Evolutionary conservation across 2,888 invertebrate genomes (phyloP).

Genomic region (Hypomecis punctinalis): DNA sequence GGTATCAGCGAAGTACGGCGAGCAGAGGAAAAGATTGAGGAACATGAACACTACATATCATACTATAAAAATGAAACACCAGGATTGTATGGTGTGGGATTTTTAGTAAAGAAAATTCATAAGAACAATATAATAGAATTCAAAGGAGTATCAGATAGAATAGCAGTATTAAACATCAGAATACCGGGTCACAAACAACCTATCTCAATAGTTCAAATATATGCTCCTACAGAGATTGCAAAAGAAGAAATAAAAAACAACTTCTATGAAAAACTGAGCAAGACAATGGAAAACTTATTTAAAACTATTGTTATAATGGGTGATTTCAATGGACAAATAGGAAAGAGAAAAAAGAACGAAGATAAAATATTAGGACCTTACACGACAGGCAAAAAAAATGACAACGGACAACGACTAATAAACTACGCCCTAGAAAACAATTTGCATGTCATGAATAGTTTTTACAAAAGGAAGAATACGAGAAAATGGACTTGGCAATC

Average conservation of each 20-base stretch:
- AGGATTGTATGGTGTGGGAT: slow-evolving; percentile 30
- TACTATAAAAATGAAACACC: slow-evolving; percentile 27
- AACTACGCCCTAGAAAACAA: slow-evolving; percentile 33
- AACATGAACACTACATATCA: slow-evolving; percentile 25
- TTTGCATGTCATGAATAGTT: slow-evolving; percentile 39
- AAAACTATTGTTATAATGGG: slow-evolving; percentile 37
- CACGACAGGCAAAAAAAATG: slow-evolving; percentile 34
- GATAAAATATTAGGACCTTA: slow-evolving; percentile 31
- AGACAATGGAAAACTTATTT: slow-evolving; percentile 12
- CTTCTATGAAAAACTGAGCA: slow-evolving; percentile 17
- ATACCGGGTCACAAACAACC: slow-evolving; percentile 24
- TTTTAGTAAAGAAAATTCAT: slow-evolving; percentile 25
- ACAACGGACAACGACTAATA: slow-evolving; percentile 42
- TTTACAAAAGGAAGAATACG: slow-evolving; percentile 31
- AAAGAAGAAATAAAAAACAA: slow-evolving; percentile 20
- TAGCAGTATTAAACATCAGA: slow-evolving; percentile 19
- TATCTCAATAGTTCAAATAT: slow-evolving; percentile 29
- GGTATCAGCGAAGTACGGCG: slow-evolving; percentile 21
- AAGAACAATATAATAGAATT: slow-evolving; percentile 30
- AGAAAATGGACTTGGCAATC: slow-evolving; percentile 43
- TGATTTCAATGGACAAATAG: slow-evolving; percentile 38
- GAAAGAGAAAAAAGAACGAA: slow-evolving; percentile 30
- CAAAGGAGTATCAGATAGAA: slow-evolving; percentile 31
- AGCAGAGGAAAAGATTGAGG: slow-evolving; percentile 18
- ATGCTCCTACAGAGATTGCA: slow-evolving; percentile 28